A percentile compares a stretch with the other conserved stretches of the same genome.
Evolutionary conservation across 2,797 vertebrate species (phyloP).

Genomic region (Enteromius treurensis): DNA sequence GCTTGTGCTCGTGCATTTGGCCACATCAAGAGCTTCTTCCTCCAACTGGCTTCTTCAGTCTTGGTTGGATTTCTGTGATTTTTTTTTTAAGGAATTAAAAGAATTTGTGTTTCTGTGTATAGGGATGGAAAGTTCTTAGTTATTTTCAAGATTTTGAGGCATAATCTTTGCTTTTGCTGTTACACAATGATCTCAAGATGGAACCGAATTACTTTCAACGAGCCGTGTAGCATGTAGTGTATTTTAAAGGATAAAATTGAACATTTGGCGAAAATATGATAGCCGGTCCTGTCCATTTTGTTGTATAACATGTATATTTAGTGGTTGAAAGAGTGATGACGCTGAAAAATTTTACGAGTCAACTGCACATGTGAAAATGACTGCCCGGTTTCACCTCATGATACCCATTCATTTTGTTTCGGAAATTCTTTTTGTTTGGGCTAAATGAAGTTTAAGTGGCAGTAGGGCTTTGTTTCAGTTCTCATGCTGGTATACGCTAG

Average conservation of each 20-base stretch:
- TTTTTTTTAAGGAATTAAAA: constrained; percentile 62
- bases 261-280: constrained; percentile 1
- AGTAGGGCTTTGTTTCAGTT: not conserved
- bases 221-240: constrained; percentile 2
- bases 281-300: constrained; percentile 13
- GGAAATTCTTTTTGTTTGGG: not conserved
- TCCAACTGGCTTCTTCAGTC: constrained; percentile 62
- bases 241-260: not conserved
- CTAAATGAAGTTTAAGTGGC: not conserved
- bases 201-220: constrained; percentile 11
- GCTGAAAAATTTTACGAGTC: not conserved
- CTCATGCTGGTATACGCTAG: not conserved
- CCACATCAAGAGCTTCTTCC: constrained; percentile 73
- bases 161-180: constrained; percentile 15
- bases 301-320: constrained; percentile 11
- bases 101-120: constrained; percentile 58
- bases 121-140: not conserved
- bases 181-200: constrained; percentile 5
- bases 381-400: constrained; percentile 3
- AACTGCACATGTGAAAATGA: not conserved
- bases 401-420: not conserved
- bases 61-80: constrained; percentile 61
- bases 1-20: constrained; percentile 62
- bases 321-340: not conserved
- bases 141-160: constrained; percentile 14